Base-by-base conservation (phyloP, 2,888 invertebrate species). In the Cephus nigrinus region DNA sequence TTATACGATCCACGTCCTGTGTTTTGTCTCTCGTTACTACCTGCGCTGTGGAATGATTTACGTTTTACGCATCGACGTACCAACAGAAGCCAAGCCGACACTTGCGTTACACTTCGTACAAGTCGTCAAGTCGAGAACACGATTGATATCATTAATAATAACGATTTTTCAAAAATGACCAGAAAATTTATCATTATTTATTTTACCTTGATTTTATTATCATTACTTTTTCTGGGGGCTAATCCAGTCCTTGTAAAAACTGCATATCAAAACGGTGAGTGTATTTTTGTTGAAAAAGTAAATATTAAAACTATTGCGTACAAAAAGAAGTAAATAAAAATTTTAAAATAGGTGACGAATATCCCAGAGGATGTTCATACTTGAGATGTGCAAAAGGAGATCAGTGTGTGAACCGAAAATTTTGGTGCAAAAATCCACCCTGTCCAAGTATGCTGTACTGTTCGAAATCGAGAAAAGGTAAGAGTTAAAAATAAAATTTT, bases 371-470 rank as follows among this genome's bases (percentile, higher is more conserved):
- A 73, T 90, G 90, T 78, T 76, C 82, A 1, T 79, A 82, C 36
- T 35, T 88, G 11, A 82, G 78, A 4, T 90, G 90, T 76, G 82
- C 80, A 12, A 80, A 75, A 3, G 82, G 81, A 12, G 85, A 87
- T 3, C 79, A 81, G 33, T 90, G 90, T 71, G 84, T 89, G 0
- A 84, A 81, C 35, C 84, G 89, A 69, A 88, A 85, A 40, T 90
- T 89, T 77, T 86, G 86, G 83, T 90, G 90, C 78, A 83, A 83
- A 74, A 77, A 83, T 75, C 82, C 85, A 69, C 86, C 88, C 0
- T 90, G 90, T 78, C 89, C 90, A 2, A 82, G 78, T 23, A 90
- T 90, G 90, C 75, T 86, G 5, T 90, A 87, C 30, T 90, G 90
- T 72, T 84, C 89, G 3, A 88, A 81, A 79, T 84, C 87, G 1